phyloP scores from a whole-genome alignment of 2,888 invertebrate species.

The Arenicola marina region DNA sequence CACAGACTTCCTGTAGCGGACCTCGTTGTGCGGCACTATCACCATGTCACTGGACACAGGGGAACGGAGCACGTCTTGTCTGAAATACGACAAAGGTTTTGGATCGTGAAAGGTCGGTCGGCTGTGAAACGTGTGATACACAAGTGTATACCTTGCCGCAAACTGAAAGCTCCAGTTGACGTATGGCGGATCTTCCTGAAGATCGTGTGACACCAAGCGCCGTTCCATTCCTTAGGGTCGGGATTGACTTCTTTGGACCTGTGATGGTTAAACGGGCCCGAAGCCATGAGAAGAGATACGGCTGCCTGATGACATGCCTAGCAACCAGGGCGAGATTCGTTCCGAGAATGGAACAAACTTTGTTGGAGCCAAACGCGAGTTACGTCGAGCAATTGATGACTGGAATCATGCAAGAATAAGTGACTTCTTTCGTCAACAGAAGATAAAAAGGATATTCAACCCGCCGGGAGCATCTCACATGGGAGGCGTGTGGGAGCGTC shows the following conservation, averaged over 20 bases:
- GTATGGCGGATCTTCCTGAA: constrained; percentile 5
- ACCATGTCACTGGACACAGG: not conserved
- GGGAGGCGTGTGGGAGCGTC: constrained; percentile 29
- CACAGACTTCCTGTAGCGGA: not conserved
- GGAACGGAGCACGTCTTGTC: not conserved
- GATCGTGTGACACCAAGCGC: not conserved
- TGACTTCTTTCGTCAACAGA: constrained; percentile 2
- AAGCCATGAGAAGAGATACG: constrained; percentile 7
- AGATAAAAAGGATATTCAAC: constrained; percentile 19
- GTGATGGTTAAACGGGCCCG: constrained; percentile 1
- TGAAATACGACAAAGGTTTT: constrained; percentile 8
- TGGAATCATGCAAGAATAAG: constrained; percentile 10
- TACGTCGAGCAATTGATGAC: constrained; percentile 5
- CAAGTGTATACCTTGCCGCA: constrained; percentile 5
- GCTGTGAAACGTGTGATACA: not conserved
- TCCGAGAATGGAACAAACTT: constrained; percentile 25
- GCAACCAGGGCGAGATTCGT: constrained; percentile 6
- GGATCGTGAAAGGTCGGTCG: not conserved
- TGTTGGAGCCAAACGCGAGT: constrained; percentile 16
- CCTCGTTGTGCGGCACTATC: not conserved
- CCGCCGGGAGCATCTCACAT: constrained; percentile 19
- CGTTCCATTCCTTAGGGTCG: constrained; percentile 16
- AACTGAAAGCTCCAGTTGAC: not conserved
- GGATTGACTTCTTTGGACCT: constrained; percentile 17
- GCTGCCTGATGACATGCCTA: constrained; percentile 9